A percentile compares a stretch with the other conserved stretches of the same genome.
Conservation (phyloP, 2,888 invertebrate genomes). For the Epinotia bilunana region DNA sequence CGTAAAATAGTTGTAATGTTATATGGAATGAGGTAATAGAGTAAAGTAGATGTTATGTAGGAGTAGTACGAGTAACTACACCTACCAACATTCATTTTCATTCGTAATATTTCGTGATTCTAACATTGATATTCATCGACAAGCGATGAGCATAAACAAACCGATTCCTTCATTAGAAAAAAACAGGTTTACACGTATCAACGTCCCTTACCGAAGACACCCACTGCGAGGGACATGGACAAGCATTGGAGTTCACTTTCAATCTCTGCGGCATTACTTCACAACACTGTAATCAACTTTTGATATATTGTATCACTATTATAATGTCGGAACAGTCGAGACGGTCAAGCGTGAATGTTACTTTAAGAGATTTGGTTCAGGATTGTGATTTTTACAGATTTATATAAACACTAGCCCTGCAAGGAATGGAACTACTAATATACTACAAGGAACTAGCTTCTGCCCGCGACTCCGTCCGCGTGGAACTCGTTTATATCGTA, state of each 20-base stretch:
- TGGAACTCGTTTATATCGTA: no score
- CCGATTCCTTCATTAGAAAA: conserved; percentile 30
- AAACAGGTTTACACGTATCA: conserved; percentile 46
- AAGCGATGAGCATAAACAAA: conserved; percentile 13
- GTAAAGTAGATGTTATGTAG: no score
- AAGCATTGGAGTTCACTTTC: conserved; percentile 53
- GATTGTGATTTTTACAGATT: background rate
- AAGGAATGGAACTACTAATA: no score
- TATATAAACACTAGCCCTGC: no score
- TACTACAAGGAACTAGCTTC: no score
- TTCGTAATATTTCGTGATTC: no score
- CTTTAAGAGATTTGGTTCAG: background rate
- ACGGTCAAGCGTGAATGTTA: conserved; percentile 34
- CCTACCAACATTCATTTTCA: no score
- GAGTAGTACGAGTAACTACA: no score
- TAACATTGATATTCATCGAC: background rate
- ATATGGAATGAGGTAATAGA: no score
- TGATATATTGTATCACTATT: conserved; percentile 47
- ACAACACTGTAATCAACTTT: conserved; percentile 46
- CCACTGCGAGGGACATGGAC: conserved; percentile 47
- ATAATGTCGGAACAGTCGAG: conserved; percentile 14
- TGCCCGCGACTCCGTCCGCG: no score
- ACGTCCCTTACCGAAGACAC: conserved; percentile 48
- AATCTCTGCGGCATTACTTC: conserved; percentile 48
- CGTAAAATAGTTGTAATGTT: no score